Evolutionary conservation across 2,888 invertebrate genomes (phyloP).

Genomic region (Orchesella flavescens): DNA sequence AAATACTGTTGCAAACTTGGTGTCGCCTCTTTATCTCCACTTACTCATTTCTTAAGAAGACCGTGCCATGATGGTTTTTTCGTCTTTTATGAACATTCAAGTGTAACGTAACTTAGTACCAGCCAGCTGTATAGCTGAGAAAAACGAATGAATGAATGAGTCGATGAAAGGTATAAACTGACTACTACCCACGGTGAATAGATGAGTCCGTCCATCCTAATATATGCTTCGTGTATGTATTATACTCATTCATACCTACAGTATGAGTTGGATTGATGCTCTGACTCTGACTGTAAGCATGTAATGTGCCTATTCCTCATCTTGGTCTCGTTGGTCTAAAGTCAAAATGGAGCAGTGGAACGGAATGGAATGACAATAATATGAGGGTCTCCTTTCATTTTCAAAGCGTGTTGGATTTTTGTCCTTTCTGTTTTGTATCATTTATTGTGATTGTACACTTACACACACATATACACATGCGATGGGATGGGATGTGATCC

Average conservation of each 20-base stretch:
- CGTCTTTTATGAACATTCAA: conserved; percentile 1
- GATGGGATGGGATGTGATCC: too few relatives aligned
- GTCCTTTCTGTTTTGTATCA: background rate
- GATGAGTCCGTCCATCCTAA: background rate
- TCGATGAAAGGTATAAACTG: conserved; percentile 29
- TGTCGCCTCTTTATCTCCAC: background rate
- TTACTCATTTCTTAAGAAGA: conserved; percentile 19
- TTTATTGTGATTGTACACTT: too few relatives aligned
- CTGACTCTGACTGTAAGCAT: background rate
- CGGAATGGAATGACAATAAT: conserved; percentile 60
- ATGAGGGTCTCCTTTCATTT: conserved; percentile 50
- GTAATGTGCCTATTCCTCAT: conserved; percentile 6
- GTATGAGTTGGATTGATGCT: too few relatives aligned
- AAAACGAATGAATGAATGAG: conserved; percentile 1
- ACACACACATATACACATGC: too few relatives aligned
- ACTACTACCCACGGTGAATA: conserved; percentile 18
- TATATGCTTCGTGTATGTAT: background rate
- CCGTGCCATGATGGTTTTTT: background rate
- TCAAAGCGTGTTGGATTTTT: background rate
- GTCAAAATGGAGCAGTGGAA: conserved; percentile 63
- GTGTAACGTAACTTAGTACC: background rate
- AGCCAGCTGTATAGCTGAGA: background rate
- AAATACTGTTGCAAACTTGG: background rate
- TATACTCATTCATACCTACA: background rate
- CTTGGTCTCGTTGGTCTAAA: conserved; percentile 48